Evolutionary conservation across 2,797 vertebrate genomes (phyloP).

Genomic region (Ctenochaetus hawaiiensis): DNA sequence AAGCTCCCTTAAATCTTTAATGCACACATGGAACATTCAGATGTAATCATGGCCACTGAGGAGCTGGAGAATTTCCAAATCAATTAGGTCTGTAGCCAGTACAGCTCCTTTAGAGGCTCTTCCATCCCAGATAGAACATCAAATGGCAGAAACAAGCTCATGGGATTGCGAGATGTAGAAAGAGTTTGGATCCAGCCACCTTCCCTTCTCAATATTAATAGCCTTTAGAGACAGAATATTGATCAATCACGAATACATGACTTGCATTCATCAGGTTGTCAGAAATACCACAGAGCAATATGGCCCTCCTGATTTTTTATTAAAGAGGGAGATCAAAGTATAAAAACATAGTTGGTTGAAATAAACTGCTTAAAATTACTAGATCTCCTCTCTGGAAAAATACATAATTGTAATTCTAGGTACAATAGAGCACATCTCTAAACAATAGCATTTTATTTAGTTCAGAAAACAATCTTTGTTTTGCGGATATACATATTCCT

Average conservation of each 20-base stretch:
- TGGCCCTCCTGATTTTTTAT: too few species aligned
- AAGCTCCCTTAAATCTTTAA: conserved; percentile 49
- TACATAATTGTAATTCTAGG: too few species aligned
- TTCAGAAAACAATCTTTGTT: too few species aligned
- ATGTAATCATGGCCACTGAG: conserved; percentile 42
- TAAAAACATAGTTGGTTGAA: too few species aligned
- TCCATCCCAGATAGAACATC: conserved; percentile 31
- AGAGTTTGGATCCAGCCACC: conserved; percentile 4
- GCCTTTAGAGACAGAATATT: not conserved
- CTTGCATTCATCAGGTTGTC: too few species aligned
- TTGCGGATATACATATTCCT: too few species aligned
- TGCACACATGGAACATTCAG: conserved; percentile 41
- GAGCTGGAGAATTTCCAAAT: conserved; percentile 55
- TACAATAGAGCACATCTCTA: too few species aligned
- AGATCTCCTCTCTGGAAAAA: too few species aligned
- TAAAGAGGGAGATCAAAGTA: too few species aligned
- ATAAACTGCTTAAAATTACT: too few species aligned
- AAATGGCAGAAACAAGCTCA: conserved; percentile 11
- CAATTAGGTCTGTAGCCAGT: conserved; percentile 45
- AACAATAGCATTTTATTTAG: too few species aligned
- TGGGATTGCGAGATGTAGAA: not conserved
- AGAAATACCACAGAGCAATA: too few species aligned
- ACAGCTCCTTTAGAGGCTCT: conserved; percentile 40
- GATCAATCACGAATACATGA: not conserved
- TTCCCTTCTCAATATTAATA: conserved; percentile 16